Conservation (phyloP, 2,113 vertebrate genomes). For the Eptesicus fuscus region DNA sequence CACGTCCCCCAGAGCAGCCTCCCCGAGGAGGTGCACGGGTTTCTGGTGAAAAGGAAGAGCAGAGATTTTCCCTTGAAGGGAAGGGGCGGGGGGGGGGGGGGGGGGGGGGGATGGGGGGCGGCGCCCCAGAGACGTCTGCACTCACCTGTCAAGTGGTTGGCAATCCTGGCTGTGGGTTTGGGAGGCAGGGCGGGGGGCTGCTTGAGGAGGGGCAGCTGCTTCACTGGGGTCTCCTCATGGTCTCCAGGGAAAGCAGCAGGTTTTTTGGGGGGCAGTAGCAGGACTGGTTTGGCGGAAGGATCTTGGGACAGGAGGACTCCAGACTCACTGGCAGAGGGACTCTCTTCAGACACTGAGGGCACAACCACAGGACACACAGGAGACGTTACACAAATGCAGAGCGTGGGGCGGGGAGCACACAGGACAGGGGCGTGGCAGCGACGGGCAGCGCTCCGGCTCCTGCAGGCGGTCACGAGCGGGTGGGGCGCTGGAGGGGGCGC, state of each 20-base stretch:
- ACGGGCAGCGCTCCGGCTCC: conserved; percentile 36
- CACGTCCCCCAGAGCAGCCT: neutral
- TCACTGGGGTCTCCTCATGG: conserved; percentile 92
- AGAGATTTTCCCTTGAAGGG: conserved; percentile 59
- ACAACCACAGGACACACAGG: conserved; percentile 85
- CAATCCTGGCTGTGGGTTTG: conserved; percentile 95
- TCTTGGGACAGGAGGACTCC: conserved; percentile 92
- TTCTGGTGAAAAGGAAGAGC: neutral
- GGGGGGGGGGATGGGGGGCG: neutral
- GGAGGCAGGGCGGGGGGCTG: conserved; percentile 98
- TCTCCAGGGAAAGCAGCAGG: conserved; percentile 90
- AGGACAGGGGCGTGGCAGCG: conserved; percentile 51
- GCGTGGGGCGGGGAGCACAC: conserved; percentile 52
- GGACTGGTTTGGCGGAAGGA: conserved; percentile 90
- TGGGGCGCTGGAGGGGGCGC: neutral
- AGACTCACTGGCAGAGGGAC: conserved; percentile 90
- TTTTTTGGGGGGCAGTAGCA: conserved; percentile 94
- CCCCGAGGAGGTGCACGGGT: neutral
- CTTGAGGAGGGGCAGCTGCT: conserved; percentile 95
- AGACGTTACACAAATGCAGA: conserved; percentile 81
- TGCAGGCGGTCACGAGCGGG: neutral
- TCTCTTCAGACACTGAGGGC: conserved; percentile 92
- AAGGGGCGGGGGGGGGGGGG: neutral
- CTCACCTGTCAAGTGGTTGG: conserved; percentile 97
- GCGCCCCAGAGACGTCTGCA: conserved; percentile 55